A percentile compares a stretch with the other conserved stretches of the same genome.
Evolutionary conservation across 35 echinoderm and acorn worm genomes (phyloP).

Genomic region (Eucidaris tribuloides): DNA sequence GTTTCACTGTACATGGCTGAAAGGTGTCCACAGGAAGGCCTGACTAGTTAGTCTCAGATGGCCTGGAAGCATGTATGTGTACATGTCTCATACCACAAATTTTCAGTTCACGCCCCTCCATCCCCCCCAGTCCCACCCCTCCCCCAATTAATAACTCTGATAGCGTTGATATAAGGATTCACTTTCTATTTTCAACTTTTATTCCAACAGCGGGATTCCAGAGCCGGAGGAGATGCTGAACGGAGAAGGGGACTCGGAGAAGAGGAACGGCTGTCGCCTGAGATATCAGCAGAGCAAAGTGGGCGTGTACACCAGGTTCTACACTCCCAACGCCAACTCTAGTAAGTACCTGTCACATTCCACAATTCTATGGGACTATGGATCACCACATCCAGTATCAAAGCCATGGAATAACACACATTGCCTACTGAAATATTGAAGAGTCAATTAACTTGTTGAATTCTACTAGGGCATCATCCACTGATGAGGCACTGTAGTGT

Average conservation of each 20-base stretch:
- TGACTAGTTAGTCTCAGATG: too few species aligned
- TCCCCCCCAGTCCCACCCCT: not conserved
- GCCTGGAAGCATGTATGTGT: too few species aligned
- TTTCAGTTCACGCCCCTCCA: not conserved
- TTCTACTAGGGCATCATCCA: too few species aligned
- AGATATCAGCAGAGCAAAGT: constrained; percentile 50
- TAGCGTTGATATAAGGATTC: not conserved
- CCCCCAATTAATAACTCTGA: not conserved
- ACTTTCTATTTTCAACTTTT: not conserved
- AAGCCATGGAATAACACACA: too few species aligned
- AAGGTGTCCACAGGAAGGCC: too few species aligned
- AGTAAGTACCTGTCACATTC: constrained; percentile 21
- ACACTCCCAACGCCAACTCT: constrained; percentile 49
- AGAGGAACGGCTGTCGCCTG: constrained; percentile 43
- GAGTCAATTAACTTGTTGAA: too few species aligned
- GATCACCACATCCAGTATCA: too few species aligned
- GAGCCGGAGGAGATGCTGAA: constrained; percentile 34
- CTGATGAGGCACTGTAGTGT: too few species aligned
- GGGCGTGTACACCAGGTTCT: constrained; percentile 54
- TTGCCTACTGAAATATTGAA: too few species aligned
- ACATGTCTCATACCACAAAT: too few species aligned
- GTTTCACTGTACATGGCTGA: too few species aligned
- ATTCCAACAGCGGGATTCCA: not conserved
- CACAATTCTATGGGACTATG: too few species aligned
- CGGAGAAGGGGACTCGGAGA: not conserved